Percentiles rank a stretch among this genome's conserved stretches.
Conservation (phyloP, 2,888 invertebrate species). For the Cataglyphis livida region DNA sequence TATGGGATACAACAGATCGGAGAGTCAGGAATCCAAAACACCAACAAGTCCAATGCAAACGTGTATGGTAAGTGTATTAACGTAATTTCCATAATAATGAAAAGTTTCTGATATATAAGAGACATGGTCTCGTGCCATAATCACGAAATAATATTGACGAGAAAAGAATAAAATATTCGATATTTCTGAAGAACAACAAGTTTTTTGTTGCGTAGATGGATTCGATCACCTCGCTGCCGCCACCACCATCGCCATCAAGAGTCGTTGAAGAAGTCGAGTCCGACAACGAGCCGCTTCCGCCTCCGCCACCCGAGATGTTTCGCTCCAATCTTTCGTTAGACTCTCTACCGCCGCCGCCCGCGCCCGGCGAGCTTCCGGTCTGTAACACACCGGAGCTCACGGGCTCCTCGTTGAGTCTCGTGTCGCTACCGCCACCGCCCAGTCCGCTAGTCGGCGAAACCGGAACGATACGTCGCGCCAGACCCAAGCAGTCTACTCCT, state of each 20-base stretch:
- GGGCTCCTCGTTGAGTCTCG: conserved; percentile 90
- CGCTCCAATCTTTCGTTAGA: conserved; percentile 92
- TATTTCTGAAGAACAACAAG: not conserved
- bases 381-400: conserved; percentile 87
- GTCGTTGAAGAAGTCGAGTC: conserved; percentile 87
- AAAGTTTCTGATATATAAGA: not conserved
- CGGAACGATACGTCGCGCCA: conserved; percentile 85
- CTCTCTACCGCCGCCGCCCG: conserved; percentile 93
- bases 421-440: conserved; percentile 92
- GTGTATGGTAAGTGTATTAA: conserved; percentile 76
- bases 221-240: conserved; percentile 87
- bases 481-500: conserved; percentile 83
- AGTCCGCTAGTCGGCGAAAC: conserved; percentile 86
- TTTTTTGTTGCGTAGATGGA: conserved; percentile 85
- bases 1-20: conserved; percentile 82
- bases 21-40: conserved; percentile 82
- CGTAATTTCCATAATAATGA: not conserved
- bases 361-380: conserved; percentile 87
- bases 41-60: conserved; percentile 83
- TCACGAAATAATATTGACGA: not conserved
- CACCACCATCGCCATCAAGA: conserved; percentile 85
- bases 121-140: too few relatives aligned
- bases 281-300: conserved; percentile 88
- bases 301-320: conserved; percentile 92
- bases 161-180: not conserved